Evolutionary conservation across 2,797 vertebrate species (phyloP).

Genomic region (Halcyon badia): DNA sequence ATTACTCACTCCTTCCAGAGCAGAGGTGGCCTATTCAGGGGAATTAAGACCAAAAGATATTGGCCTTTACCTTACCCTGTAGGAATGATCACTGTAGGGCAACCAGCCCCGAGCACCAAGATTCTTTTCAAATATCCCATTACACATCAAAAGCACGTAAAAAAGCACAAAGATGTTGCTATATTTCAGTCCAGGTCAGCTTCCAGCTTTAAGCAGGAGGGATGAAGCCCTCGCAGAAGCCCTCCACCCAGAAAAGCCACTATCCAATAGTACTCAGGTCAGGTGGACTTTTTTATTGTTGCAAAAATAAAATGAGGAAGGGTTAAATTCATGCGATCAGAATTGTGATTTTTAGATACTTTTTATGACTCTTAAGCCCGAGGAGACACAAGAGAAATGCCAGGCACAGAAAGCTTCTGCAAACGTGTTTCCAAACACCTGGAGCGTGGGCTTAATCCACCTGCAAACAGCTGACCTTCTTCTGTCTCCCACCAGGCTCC

Average conservation of each 20-base stretch:
- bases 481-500: neutral
- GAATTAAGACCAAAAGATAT: neutral
- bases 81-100: neutral
- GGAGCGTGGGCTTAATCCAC: neutral
- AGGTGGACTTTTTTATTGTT: neutral
- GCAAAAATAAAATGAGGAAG: neutral
- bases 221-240: neutral
- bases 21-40: neutral
- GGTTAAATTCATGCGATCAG: neutral
- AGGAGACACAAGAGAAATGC: conserved; percentile 38
- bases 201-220: neutral
- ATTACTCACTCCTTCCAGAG: neutral
- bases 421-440: neutral
- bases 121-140: neutral
- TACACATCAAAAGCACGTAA: neutral
- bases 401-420: neutral
- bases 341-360: neutral
- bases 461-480: conserved; percentile 18
- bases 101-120: neutral
- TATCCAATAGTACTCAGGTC: neutral
- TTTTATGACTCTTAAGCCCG: neutral
- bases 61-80: neutral
- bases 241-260: neutral
- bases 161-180: neutral
- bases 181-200: neutral